These are phyloP conservation scores for Scolopax mira DNA, from an alignment of 2,113 vertebrate species.

Conservation along the genomic window DNA sequence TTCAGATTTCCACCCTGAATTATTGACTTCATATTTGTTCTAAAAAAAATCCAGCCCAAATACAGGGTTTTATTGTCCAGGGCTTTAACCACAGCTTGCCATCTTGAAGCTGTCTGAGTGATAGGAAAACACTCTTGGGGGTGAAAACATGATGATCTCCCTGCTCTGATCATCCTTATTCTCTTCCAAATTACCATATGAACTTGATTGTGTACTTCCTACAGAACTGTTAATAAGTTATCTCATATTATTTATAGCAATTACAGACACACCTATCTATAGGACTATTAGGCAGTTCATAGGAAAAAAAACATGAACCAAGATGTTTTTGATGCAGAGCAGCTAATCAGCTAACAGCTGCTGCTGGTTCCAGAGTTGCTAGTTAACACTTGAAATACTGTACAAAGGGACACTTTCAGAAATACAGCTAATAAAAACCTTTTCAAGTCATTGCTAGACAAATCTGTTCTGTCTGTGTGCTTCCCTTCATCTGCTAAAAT, in stretches of 20 bases:
- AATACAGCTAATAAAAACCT: background rate
- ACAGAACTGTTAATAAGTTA: conserved; percentile 54
- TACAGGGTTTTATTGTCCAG: background rate
- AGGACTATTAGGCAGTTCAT: conserved; percentile 34
- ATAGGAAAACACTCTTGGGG: background rate
- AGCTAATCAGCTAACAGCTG: conserved; percentile 61
- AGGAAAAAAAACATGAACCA: background rate
- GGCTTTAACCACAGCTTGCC: background rate
- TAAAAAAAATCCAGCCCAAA: background rate
- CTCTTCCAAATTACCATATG: conserved; percentile 24
- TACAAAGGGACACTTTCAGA: conserved; percentile 3
- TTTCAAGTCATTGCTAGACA: conserved; percentile 4
- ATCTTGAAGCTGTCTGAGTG: background rate
- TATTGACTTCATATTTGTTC: background rate
- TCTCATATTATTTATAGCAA: conserved; percentile 67
- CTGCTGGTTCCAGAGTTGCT: conserved; percentile 1
- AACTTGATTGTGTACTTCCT: conserved; percentile 58
- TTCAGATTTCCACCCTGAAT: background rate
- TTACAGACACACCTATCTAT: conserved; percentile 66
- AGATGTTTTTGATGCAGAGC: background rate
- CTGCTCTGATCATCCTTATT: background rate
- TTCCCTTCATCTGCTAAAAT: conserved; percentile 14
- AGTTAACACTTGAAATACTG: conserved; percentile 50
- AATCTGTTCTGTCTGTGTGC: background rate
- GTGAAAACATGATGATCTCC: background rate